Conservation (phyloP, 2,888 invertebrate species). For the Slavum lentiscoides region DNA sequence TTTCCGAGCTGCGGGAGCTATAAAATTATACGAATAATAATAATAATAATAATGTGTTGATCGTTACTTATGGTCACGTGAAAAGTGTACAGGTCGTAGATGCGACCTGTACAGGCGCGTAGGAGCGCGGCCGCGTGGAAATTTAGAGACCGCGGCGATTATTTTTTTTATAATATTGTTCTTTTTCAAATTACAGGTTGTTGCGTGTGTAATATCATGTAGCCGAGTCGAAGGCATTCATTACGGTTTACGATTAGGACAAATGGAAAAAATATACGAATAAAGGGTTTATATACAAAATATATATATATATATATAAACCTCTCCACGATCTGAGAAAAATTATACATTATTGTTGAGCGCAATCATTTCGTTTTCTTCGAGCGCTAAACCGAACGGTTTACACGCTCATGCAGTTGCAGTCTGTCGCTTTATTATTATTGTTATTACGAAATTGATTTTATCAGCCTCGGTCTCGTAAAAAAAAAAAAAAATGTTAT, state of each 20-base stretch:
- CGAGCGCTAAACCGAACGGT: not conserved
- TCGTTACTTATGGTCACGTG: slow-evolving; percentile 27
- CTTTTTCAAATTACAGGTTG: slow-evolving; percentile 45
- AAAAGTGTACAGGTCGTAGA: not conserved
- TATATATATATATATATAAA: not conserved
- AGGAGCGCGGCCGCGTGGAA: not conserved
- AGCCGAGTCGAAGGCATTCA: slow-evolving; percentile 37
- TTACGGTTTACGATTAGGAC: slow-evolving; percentile 45
- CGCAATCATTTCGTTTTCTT: slow-evolving; percentile 15
- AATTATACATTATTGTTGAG: not conserved
- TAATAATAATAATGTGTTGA: not conserved
- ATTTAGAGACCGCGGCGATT: not conserved
- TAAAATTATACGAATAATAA: not conserved
- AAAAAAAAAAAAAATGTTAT: no score
- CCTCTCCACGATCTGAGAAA: slow-evolving; percentile 32
- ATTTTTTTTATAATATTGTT: not conserved
- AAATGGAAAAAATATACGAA: slow-evolving; percentile 16
- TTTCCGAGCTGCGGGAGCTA: not conserved
- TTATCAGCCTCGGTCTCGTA: slow-evolving; percentile 6
- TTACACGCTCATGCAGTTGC: no score
- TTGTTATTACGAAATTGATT: slow-evolving; percentile 23
- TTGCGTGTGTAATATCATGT: no score
- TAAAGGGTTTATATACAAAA: no score
- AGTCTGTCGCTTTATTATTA: not conserved
- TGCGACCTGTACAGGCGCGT: not conserved